Conservation (phyloP, 2,113 vertebrate genomes). For the Podarcis cretensis region DNA sequence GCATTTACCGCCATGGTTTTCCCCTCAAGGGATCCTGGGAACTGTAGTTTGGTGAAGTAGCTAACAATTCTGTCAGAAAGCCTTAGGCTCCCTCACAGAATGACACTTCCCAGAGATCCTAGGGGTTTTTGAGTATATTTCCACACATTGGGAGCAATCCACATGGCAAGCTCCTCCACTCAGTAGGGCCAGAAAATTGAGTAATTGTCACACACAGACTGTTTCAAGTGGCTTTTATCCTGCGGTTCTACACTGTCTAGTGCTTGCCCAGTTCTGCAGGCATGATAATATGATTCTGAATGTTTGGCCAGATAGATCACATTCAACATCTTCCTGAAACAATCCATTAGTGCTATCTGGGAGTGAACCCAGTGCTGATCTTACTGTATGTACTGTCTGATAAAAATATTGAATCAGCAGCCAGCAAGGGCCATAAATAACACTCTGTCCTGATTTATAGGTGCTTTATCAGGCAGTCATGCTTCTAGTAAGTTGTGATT, state of each 20-base stretch:
- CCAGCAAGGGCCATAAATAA: neutral
- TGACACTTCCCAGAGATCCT: neutral
- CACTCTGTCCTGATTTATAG: neutral
- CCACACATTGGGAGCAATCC: neutral
- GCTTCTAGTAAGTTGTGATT: neutral
- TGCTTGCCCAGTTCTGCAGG: neutral
- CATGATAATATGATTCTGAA: neutral
- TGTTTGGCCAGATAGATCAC: neutral
- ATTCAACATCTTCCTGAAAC: neutral
- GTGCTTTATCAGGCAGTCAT: neutral
- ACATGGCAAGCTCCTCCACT: neutral
- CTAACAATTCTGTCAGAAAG: neutral
- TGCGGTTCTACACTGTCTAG: neutral
- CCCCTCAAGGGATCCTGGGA: neutral
- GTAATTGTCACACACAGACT: neutral
- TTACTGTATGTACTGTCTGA: neutral
- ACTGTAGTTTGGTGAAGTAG: neutral
- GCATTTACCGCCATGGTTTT: neutral
- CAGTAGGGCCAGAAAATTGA: neutral
- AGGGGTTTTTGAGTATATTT: neutral
- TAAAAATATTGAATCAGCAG: neutral
- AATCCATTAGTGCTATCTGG: neutral
- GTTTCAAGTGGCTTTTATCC: neutral
- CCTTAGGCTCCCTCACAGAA: neutral
- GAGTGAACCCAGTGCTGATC: neutral